phyloP scores from a whole-genome alignment of 64 coral and sea anemone genomes.

The Orbicella faveolata region DNA sequence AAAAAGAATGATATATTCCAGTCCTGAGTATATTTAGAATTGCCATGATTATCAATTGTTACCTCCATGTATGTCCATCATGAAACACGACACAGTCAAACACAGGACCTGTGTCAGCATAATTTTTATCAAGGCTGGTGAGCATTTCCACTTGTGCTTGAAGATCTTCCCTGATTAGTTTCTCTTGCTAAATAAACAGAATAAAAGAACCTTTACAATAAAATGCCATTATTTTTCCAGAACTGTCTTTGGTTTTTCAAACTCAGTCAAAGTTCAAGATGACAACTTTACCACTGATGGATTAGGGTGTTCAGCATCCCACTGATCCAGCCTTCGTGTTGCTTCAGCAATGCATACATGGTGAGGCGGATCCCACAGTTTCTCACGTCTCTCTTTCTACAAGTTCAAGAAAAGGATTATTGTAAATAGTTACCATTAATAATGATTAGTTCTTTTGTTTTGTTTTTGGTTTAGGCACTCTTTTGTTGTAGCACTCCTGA shows the following conservation, averaged over 20 bases:
- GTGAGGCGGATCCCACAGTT: conserved; percentile 79
- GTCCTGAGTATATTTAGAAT: no score
- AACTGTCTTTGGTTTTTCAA: no score
- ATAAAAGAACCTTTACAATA: neutral
- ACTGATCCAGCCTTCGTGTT: conserved; percentile 74
- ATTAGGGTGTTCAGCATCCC: conserved; percentile 69
- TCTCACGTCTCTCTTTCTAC: conserved; percentile 89
- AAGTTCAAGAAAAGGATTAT: neutral
- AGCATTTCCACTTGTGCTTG: conserved; percentile 85
- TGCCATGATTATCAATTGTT: neutral
- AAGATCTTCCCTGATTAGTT: conserved; percentile 72
- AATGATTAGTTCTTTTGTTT: no score
- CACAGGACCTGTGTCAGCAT: conserved; percentile 69
- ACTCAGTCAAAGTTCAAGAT: neutral
- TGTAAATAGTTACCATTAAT: neutral
- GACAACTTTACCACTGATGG: neutral
- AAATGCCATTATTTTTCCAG: neutral
- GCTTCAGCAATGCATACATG: conserved; percentile 60
- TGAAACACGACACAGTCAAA: conserved; percentile 96
- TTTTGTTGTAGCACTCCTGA: no score
- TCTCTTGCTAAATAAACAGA: conserved; percentile 63
- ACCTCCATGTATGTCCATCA: conserved; percentile 96
- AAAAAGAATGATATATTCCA: no score
- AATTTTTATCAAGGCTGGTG: conserved; percentile 67
- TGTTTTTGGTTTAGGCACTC: no score